These are phyloP conservation scores for Nematolebias whitei DNA, from an alignment of 2,113 vertebrate species.

Conservation along the genomic window DNA sequence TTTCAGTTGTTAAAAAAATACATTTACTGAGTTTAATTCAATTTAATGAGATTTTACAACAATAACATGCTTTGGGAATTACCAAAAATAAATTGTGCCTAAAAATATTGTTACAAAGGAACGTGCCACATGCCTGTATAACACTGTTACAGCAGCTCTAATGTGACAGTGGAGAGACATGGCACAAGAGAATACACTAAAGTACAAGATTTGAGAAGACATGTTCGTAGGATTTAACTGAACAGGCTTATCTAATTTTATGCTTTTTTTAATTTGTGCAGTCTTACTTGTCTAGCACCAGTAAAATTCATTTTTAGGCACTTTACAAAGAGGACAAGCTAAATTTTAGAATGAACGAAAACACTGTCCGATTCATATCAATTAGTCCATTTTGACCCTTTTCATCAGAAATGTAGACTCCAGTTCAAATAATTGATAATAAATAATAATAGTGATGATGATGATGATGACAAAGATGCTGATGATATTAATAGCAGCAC, in stretches of 20 bases:
- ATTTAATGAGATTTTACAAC: neutral
- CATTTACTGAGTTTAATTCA: no score
- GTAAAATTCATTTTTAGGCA: no score
- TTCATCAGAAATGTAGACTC: neutral
- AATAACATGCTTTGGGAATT: neutral
- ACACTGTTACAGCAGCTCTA: neutral
- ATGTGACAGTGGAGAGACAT: no score
- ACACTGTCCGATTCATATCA: neutral
- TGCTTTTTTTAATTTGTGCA: no score
- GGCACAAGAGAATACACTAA: neutral
- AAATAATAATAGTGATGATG: no score
- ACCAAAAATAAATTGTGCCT: neutral
- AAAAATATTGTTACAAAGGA: neutral
- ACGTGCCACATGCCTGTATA: neutral
- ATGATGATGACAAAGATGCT: no score
- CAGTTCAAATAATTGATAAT: neutral
- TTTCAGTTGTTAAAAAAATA: constrained; percentile 6
- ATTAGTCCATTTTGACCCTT: neutral
- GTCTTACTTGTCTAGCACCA: no score
- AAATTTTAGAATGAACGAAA: no score
- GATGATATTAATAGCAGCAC: no score
- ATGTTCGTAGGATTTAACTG: neutral
- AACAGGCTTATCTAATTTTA: no score
- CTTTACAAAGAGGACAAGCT: no score
- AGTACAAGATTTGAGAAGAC: neutral